Evolutionary conservation across 2,888 invertebrate species (phyloP).

Genomic region (Plagodis dolabraria): DNA sequence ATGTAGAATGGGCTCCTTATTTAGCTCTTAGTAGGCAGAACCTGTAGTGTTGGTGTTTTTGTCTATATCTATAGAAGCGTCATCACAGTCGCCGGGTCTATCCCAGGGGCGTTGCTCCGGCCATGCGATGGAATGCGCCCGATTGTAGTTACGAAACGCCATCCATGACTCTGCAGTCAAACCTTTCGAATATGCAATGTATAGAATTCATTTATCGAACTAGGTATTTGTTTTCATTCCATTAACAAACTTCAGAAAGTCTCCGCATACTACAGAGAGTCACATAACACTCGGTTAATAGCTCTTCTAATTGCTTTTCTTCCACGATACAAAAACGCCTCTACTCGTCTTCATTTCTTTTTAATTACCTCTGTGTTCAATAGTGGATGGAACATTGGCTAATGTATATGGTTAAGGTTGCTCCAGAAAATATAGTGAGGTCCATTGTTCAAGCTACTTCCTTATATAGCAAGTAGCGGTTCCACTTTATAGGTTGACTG

Average conservation of each 20-base stretch:
- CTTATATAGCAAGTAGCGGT: constrained; percentile 79
- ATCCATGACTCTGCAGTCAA: constrained; percentile 70
- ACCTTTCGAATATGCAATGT: constrained; percentile 63
- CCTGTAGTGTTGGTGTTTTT: constrained; percentile 34
- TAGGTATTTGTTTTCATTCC: constrained; percentile 39
- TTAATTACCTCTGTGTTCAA: constrained; percentile 74
- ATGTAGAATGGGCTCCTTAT: constrained; percentile 26
- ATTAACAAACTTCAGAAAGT: constrained; percentile 13
- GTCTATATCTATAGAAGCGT: constrained; percentile 36
- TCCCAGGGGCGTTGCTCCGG: constrained; percentile 75
- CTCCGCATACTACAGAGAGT: constrained; percentile 32
- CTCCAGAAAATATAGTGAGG: constrained; percentile 68
- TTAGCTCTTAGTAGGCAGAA: constrained; percentile 42
- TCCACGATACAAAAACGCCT: constrained; percentile 41
- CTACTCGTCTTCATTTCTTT: constrained; percentile 66
- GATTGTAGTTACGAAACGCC: constrained; percentile 80
- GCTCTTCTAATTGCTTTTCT: constrained; percentile 58
- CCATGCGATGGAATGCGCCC: constrained; percentile 74
- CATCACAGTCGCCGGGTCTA: constrained; percentile 48
- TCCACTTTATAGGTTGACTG: constrained; percentile 63
- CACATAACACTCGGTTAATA: constrained; percentile 41
- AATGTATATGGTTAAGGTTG: constrained; percentile 68
- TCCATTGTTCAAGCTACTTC: constrained; percentile 70
- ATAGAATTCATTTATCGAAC: constrained; percentile 49
- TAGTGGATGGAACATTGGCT: constrained; percentile 70